Evolutionary conservation across 1,140 invertebrate species (phyloP), one percentile per base, ranked within the genome.

Genomic region (Calosoma granatense): DNA sequence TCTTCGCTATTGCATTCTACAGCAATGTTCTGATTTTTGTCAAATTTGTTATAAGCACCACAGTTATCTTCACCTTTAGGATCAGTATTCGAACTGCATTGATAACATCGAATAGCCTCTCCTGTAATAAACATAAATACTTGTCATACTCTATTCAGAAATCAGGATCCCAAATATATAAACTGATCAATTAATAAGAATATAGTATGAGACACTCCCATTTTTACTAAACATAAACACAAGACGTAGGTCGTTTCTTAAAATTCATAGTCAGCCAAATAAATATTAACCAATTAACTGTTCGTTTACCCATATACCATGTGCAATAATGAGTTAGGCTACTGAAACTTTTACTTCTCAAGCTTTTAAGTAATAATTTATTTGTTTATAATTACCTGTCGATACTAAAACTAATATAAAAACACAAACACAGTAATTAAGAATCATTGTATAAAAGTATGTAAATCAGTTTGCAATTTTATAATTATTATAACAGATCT

Each of bases 1-100:
- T 94, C 91, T 65, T 93, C 91, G 67, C 83, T 90, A 62, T 86
- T 89, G 68, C 92, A 96, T 61, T 95, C 92, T 6, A 94, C 83
- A 1, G 90, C 79, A 61, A 92, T 86, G 67, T 94, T 85, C 57
- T 82, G 78, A 9, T 84, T 78, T 64, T 79, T 84, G 64, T 94
- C 84, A 66, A 95, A 96, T 59, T 76, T 79, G 51, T 79, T 79
- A 63, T 95, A 96, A 0, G 91, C 89, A 1, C 92, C 92, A 74
- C 92, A 96, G 51, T 83, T 84, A 68, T 96, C 89, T 70, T 81
- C 77, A 36, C 73, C 65, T 60, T 85, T 78, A 0, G 79, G 78
- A 65, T 91, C 87, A 58, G 86, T 81, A 51, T 84, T 83, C 20
- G 88, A 89, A 36, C 89, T 87, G 68, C 92, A 95, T 66, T 94